Conservation (phyloP, 2,797 vertebrate genomes). For the Amphiprion clarkii region DNA sequence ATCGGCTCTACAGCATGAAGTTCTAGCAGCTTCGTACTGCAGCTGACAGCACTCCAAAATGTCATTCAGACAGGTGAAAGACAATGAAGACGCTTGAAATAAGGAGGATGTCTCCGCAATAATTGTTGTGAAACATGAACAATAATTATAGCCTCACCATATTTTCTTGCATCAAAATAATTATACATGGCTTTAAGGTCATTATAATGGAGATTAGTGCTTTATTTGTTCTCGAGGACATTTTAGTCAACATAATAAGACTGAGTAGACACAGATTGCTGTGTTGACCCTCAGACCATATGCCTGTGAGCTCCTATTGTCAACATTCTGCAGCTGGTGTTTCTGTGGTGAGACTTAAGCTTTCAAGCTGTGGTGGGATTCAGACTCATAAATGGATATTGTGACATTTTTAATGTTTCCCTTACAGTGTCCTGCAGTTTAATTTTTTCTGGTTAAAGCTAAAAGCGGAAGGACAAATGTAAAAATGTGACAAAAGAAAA, state of each 20-base stretch:
- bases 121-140: too few relatives aligned
- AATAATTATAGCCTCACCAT: too few relatives aligned
- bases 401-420: constrained; percentile 31
- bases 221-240: neutral
- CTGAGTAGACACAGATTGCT: constrained; percentile 18
- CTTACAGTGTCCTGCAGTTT: constrained; percentile 6
- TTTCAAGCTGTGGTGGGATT: constrained; percentile 8
- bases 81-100: too few relatives aligned
- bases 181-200: neutral
- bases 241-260: neutral
- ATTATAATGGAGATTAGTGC: neutral
- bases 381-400: constrained; percentile 20
- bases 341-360: constrained; percentile 10
- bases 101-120: too few relatives aligned
- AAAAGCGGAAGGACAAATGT: constrained; percentile 12
- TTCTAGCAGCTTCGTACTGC: neutral
- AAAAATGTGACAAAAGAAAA: neutral
- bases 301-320: neutral
- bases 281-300: constrained; percentile 34
- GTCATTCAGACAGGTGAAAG: too few relatives aligned
- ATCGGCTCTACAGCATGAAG: neutral
- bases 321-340: constrained; percentile 27
- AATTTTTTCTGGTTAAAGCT: constrained; percentile 12
- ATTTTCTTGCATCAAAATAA: neutral
- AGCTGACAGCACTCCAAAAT: neutral